Conservation (phyloP, 2,888 invertebrate species). For the Polyommatus icarus region DNA sequence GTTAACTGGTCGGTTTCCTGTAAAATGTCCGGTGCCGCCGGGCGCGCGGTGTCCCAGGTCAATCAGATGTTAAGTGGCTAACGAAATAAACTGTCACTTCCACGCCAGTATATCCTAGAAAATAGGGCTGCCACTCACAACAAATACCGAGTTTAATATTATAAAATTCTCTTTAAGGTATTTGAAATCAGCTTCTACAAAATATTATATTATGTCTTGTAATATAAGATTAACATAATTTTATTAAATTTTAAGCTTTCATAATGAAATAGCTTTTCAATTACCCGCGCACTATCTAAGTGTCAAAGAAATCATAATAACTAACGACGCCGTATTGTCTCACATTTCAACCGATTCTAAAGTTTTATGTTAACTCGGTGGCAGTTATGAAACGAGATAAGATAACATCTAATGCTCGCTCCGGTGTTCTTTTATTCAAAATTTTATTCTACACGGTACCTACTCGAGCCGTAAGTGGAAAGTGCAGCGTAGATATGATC, state of each 20-base stretch:
- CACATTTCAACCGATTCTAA: neutral
- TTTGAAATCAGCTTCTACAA: no score
- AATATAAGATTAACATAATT: no score
- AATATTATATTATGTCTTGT: no score
- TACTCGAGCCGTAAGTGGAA: constrained; percentile 13
- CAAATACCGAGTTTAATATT: neutral
- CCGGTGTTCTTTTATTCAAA: constrained; percentile 22
- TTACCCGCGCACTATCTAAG: neutral
- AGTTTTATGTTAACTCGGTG: neutral
- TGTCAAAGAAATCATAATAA: neutral
- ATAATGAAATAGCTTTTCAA: neutral
- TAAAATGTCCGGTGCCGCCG: constrained; percentile 38
- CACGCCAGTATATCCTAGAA: constrained; percentile 44
- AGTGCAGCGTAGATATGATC: constrained; percentile 32
- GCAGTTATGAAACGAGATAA: neutral
- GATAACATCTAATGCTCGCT: constrained; percentile 18
- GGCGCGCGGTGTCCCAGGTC: constrained; percentile 46
- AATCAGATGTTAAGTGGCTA: constrained; percentile 54
- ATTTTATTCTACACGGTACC: neutral
- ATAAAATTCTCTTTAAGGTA: no score
- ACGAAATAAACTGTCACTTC: constrained; percentile 63
- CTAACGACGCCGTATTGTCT: neutral
- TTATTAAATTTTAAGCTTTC: neutral
- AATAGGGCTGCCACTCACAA: constrained; percentile 36
- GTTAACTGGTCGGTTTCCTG: constrained; percentile 44